Conservation (phyloP, 2,888 invertebrate genomes). For the Calameuta idolon region DNA sequence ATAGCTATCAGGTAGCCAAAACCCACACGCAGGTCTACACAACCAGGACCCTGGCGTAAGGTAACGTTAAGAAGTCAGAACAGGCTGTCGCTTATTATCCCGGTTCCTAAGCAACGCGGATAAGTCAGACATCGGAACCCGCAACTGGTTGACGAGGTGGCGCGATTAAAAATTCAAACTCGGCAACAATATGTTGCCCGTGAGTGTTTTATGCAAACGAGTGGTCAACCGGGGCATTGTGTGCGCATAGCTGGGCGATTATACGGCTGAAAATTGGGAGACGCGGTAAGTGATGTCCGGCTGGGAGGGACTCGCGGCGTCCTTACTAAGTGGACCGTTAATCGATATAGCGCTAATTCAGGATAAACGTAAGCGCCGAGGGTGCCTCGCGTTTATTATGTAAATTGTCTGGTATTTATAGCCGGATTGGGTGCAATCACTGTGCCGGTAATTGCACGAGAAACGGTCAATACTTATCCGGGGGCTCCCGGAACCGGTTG, state of each 20-base stretch:
- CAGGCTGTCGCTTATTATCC: too few species aligned
- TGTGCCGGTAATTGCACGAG: constrained; percentile 41
- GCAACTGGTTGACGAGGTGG: neutral
- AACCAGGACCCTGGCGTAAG: neutral
- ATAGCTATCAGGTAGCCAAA: neutral
- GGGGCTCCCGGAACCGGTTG: constrained; percentile 38
- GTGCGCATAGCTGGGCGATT: constrained; percentile 57
- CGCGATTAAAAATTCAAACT: neutral
- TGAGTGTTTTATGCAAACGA: constrained; percentile 25
- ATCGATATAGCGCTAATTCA: constrained; percentile 10
- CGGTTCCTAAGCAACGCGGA: too few species aligned
- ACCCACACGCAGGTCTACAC: too few species aligned
- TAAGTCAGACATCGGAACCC: neutral
- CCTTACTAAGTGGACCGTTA: neutral
- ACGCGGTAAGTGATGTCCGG: neutral
- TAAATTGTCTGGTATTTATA: constrained; percentile 43
- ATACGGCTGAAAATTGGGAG: constrained; percentile 36
- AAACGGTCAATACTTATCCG: constrained; percentile 18
- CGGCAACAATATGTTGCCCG: neutral
- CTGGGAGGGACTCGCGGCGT: neutral
- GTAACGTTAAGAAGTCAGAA: neutral
- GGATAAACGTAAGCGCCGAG: neutral
- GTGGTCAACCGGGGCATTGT: constrained; percentile 50
- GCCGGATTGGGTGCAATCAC: constrained; percentile 41
- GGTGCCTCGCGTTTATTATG: constrained; percentile 35